phyloP scores from a whole-genome alignment of 2,113 vertebrate genomes.

The Electrona antarctica region DNA sequence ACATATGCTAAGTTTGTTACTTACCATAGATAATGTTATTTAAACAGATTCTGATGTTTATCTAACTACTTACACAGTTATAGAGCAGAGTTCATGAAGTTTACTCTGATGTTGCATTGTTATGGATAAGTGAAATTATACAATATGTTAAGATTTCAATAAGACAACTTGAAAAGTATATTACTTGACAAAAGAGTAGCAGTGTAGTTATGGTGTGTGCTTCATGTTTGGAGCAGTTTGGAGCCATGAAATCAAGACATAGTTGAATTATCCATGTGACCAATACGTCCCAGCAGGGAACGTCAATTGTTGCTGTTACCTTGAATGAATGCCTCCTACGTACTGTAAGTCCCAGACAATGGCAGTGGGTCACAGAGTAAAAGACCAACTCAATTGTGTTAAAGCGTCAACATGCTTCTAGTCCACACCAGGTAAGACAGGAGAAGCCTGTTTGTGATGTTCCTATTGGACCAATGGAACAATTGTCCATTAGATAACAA shows the following conservation, averaged over 20 bases:
- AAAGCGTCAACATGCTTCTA: slow-evolving; percentile 49
- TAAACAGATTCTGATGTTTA: too few relatives aligned
- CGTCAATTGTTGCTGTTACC: slow-evolving; percentile 15
- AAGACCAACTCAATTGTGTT: slow-evolving; percentile 51
- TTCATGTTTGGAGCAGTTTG: slow-evolving; percentile 1
- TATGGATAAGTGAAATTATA: too few relatives aligned
- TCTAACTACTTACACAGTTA: too few relatives aligned
- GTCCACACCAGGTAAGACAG: slow-evolving; percentile 60
- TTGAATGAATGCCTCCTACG: slow-evolving; percentile 16
- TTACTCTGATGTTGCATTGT: too few relatives aligned
- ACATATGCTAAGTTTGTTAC: too few relatives aligned
- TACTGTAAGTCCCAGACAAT: slow-evolving; percentile 19
- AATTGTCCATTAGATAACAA: slow-evolving; percentile 43
- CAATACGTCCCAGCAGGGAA: slow-evolving; percentile 27
- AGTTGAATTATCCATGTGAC: slow-evolving; percentile 10
- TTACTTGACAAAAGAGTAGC: too few relatives aligned
- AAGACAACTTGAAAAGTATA: too few relatives aligned
- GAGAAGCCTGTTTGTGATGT: slow-evolving; percentile 45
- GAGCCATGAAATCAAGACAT: slow-evolving; percentile 25
- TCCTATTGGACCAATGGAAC: slow-evolving; percentile 38
- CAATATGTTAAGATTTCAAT: too few relatives aligned
- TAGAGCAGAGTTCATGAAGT: too few relatives aligned
- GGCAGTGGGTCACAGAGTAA: slow-evolving; percentile 17
- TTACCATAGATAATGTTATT: too few relatives aligned
- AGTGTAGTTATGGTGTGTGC: neutral